These are phyloP conservation scores for Calosoma granatense DNA, from an alignment of 1,140 invertebrate genomes.

Conservation along the genomic window DNA sequence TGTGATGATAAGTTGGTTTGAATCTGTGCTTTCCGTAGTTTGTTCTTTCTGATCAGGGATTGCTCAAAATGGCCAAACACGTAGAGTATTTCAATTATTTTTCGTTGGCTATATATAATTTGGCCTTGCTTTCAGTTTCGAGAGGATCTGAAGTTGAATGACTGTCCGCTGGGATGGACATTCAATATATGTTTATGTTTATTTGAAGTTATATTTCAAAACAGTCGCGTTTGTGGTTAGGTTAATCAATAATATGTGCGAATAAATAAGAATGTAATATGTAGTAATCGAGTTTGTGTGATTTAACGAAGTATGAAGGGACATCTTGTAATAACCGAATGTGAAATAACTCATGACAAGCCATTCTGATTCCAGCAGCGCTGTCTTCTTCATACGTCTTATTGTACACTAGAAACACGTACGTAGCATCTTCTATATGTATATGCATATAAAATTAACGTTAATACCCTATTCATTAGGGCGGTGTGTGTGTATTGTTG, in stretches of 20 bases:
- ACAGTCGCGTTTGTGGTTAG: neutral
- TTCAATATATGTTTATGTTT: neutral
- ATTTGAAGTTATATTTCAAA: neutral
- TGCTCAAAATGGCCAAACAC: constrained; percentile 1
- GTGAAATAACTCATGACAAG: neutral
- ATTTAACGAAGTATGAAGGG: neutral
- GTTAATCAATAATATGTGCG: neutral
- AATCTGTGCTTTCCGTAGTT: constrained; percentile 3
- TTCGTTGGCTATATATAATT: constrained; percentile 4
- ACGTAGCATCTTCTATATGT: neutral
- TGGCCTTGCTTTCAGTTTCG: constrained; percentile 5
- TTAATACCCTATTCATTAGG: neutral
- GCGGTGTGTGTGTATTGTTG: constrained; percentile 1
- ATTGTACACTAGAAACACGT: neutral
- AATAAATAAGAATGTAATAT: neutral
- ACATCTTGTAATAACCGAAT: neutral
- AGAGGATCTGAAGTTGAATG: constrained; percentile 5
- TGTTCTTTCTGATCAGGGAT: constrained; percentile 1
- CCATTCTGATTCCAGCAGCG: neutral
- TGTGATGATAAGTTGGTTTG: no score
- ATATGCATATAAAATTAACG: neutral
- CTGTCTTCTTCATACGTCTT: neutral
- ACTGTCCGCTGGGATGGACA: neutral
- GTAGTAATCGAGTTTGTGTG: constrained; percentile 5
- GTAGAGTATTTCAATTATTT: constrained; percentile 8